Evolutionary conservation across 2,888 invertebrate genomes (phyloP).

Genomic region (Trachelus tabidus): DNA sequence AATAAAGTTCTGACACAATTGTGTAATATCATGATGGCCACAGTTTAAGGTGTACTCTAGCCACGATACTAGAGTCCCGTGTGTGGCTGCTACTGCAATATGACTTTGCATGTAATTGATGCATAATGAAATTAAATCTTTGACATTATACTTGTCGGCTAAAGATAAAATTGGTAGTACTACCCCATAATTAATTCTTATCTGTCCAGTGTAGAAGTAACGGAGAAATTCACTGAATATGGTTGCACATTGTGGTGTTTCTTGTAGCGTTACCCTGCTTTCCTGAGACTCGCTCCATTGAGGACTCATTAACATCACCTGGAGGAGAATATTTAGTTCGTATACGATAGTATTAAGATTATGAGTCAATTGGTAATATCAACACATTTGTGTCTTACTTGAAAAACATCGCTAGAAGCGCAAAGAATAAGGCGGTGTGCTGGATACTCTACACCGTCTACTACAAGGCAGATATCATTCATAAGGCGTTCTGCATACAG

Average conservation of each 20-base stretch:
- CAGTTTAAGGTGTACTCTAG: constrained; percentile 89
- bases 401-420: constrained; percentile 95
- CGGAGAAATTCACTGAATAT: constrained; percentile 91
- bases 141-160: constrained; percentile 95
- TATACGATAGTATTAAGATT: not conserved
- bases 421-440: constrained; percentile 92
- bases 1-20: constrained; percentile 84
- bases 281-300: constrained; percentile 93
- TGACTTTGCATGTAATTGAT: constrained; percentile 89
- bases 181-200: constrained; percentile 84
- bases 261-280: constrained; percentile 84
- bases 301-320: constrained; percentile 95
- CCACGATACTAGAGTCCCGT: constrained; percentile 89
- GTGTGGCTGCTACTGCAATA: constrained; percentile 84
- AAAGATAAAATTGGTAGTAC: constrained; percentile 89
- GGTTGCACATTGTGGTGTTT: constrained; percentile 84
- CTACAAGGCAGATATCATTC: constrained; percentile 89
- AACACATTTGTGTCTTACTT: constrained; percentile 69
- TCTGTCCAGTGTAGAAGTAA: constrained; percentile 91
- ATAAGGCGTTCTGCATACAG: constrained; percentile 87
- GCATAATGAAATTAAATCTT: constrained; percentile 86
- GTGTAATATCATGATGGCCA: constrained; percentile 78
- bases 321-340: not conserved
- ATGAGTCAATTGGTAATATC: constrained; percentile 8
- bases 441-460: constrained; percentile 84